Base-by-base conservation (phyloP, 92 coral and sea anemone species). In the Phenganax marumi region DNA sequence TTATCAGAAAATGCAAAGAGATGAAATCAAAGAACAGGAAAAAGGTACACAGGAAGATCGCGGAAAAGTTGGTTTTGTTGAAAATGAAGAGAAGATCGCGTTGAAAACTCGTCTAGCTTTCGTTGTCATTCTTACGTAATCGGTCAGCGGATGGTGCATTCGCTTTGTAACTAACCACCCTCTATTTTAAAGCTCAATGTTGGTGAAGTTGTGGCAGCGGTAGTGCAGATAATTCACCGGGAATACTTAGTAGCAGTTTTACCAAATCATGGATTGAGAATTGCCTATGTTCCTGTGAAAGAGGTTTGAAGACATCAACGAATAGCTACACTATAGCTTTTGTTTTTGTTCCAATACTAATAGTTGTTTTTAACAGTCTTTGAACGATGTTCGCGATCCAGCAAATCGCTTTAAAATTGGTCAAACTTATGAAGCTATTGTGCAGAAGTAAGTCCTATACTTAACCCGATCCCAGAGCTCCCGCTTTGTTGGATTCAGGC, bases 331-430 rank as follows among this genome's bases (percentile, higher is more conserved):
- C 33, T 48, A 51, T 10, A 10, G 12, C 11, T 10, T 52, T 2
- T 69, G 11, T 51, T 82, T 10, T 23, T 79, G 26, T 11, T 0
- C 25, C 8, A 17, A 0, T 13, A 10, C 8, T 57, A 76, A 57
- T 8, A 12, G 17, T 68, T 22, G 50, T 21, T 55, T 87, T 71
- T 75, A 55, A 13, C 75, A 93, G 97, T 90, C 90, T 85, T 89
- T 93, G 77, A 93, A 93, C 73, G 97, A 93, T 70, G 87, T 93
- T 65, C 80, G 92, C 65, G 96, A 93, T 82, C 90, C 97, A 33
- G 86, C 97, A 70, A 93, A 87, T 79, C 86, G 91, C 46, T 93
- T 91, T 88, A 91, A 85, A 8, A 81, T 93, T 26, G 97, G 96
- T 9, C 93, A 87, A 73, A 86, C 85, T 23, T 93, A 87, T 54